phyloP scores from a whole-genome alignment of 2,797 vertebrate species.

The Sebastes cheni region DNA sequence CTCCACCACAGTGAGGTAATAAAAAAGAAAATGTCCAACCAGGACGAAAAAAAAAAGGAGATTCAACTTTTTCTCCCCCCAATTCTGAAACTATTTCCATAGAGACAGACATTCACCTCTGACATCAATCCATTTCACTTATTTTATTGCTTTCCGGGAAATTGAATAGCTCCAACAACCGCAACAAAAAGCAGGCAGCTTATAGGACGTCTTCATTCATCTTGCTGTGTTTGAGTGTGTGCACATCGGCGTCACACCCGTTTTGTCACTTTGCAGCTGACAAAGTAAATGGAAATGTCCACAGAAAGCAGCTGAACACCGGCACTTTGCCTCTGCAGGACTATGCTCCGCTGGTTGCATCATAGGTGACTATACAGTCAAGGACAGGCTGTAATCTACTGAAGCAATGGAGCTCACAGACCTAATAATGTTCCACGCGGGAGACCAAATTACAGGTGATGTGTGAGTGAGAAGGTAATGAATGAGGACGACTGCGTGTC shows the following conservation, averaged over 20 bases:
- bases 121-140: background rate
- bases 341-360: background rate
- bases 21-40: background rate
- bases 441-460: conserved; percentile 19
- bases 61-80: background rate
- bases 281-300: conserved; percentile 39
- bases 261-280: conserved; percentile 23
- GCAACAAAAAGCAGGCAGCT: background rate
- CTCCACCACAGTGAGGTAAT: background rate
- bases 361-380: background rate
- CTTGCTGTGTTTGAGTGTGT: background rate
- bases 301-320: conserved; percentile 9
- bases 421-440: conserved; percentile 18
- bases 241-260: conserved; percentile 1
- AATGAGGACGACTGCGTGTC: background rate
- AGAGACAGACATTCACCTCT: background rate
- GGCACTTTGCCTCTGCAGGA: background rate
- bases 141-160: conserved; percentile 4
- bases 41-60: background rate
- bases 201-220: conserved; percentile 17
- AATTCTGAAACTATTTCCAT: conserved; percentile 11
- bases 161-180: conserved; percentile 3
- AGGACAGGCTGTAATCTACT: conserved; percentile 4
- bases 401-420: conserved; percentile 3
- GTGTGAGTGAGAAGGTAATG: conserved; percentile 12